phyloP scores from a whole-genome alignment of 2,888 invertebrate species.

The Chloromyia formosa region DNA sequence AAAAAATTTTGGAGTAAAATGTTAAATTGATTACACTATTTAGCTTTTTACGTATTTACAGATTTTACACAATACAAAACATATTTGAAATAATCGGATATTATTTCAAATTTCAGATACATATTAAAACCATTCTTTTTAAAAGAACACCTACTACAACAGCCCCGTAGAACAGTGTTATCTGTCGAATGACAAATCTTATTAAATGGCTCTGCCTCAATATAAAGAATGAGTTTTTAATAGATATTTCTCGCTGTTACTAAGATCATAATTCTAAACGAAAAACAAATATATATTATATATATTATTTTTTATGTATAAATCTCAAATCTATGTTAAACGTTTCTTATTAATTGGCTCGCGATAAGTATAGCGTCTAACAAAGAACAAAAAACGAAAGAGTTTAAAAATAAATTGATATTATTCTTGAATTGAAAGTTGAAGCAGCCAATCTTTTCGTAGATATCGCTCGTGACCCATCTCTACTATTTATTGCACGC shows the following conservation, averaged over 20 bases:
- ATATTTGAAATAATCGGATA: too few relatives aligned
- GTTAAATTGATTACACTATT: too few relatives aligned
- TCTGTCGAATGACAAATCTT: too few relatives aligned
- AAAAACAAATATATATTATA: constrained; percentile 23
- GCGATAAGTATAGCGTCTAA: not conserved
- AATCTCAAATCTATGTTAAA: not conserved
- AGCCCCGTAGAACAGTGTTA: too few relatives aligned
- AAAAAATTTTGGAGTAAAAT: too few relatives aligned
- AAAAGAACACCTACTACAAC: too few relatives aligned
- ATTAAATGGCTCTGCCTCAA: not conserved
- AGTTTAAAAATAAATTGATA: constrained; percentile 24
- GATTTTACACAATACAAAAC: too few relatives aligned
- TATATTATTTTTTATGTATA: too few relatives aligned
- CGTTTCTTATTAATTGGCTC: not conserved
- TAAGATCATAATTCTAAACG: constrained; percentile 15
- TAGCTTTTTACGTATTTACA: too few relatives aligned
- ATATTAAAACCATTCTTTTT: too few relatives aligned
- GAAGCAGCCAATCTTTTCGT: not conserved
- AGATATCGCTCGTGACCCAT: not conserved
- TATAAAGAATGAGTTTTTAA: not conserved
- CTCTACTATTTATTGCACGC: not conserved
- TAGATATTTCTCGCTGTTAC: constrained; percentile 8
- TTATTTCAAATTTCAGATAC: too few relatives aligned
- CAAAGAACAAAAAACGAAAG: not conserved
- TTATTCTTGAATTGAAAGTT: not conserved